phyloP scores from a whole-genome alignment of 30 jellyfish, hydroid and myxozoan genomes.

The Clytia hemisphaerica region DNA sequence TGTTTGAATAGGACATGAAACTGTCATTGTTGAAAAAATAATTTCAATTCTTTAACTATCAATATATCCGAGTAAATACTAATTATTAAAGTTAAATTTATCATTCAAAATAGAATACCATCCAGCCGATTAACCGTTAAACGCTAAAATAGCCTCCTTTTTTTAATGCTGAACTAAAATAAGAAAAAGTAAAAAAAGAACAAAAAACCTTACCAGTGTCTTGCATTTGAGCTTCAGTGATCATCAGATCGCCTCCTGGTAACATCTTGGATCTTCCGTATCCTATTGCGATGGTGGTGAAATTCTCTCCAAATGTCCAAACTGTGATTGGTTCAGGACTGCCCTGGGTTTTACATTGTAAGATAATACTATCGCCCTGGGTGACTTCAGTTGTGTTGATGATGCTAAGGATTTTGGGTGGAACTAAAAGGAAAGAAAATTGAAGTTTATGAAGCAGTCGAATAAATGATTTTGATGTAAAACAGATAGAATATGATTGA shows the following conservation, averaged over 20 bases:
- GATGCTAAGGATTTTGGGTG: constrained; percentile 67
- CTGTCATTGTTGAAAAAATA: no score
- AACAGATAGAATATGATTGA: background rate
- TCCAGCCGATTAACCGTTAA: no score
- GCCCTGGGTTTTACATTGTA: constrained; percentile 78
- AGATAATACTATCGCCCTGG: constrained; percentile 70
- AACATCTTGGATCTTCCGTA: constrained; percentile 51
- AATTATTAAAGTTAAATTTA: no score
- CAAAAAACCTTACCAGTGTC: constrained; percentile 52
- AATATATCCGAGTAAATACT: no score
- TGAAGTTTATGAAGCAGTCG: background rate
- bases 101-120: no score
- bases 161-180: no score
- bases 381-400: constrained; percentile 36
- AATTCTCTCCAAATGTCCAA: constrained; percentile 62
- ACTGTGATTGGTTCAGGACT: constrained; percentile 69
- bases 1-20: no score
- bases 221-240: constrained; percentile 54
- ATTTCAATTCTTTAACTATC: no score
- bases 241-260: constrained; percentile 81
- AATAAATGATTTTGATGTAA: background rate
- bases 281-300: constrained; percentile 23
- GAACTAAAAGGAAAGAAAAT: constrained; percentile 38
- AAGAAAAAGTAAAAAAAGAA: no score
- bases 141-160: no score